Base-by-base conservation (phyloP, 1,140 invertebrate species). In the Dufourea novaeangliae region DNA sequence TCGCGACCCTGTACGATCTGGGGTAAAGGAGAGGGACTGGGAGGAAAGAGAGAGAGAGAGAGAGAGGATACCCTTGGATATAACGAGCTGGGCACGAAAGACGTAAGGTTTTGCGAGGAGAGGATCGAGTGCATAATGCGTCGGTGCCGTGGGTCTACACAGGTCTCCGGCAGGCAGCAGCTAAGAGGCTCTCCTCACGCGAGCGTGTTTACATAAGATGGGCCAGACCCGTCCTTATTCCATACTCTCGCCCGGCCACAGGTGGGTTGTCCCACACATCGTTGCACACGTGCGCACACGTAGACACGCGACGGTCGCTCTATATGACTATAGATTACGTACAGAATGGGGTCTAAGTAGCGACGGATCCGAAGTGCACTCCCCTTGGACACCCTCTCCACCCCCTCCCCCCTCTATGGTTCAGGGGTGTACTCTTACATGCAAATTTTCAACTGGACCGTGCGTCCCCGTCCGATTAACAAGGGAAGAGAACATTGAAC, bases 131-230 rank as follows among this genome's bases (percentile, higher is more conserved):
- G 83, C 84, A 87, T 88, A 88, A 87, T 87, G 86, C 84, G 84
- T 82, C 82, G 81, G 84, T 85, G 82, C 87, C 80, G 79, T 80
- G 83, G 85, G 75, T 83, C 85, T 76, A 78, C 83, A 80, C 39
- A 22, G 67, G 57, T 79, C 71, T 66, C 25, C 41, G 11, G n/a
- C n/a, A n/a, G n/a, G n/a, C 59, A 56, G 77, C 84, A 80, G 83
- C 83, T 74, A 78, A 81, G 78, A 70, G 80, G 80, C 82, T 89
- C 78, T 88, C 85, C 83, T 87, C 88, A 86, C 86, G 87, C 88
- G 80, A 89, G 82, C 84, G 84, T 86, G 85, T 89, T 90, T 89
- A 88, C 88, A 87, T 87, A 90, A 90, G 86, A 82, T 82, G 80
- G 66, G 74, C 76, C 69, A 57, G 70, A 78, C 81, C 83, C 68